Conservation (phyloP, 2,888 invertebrate species). For the Dicyrtoma fusca region DNA sequence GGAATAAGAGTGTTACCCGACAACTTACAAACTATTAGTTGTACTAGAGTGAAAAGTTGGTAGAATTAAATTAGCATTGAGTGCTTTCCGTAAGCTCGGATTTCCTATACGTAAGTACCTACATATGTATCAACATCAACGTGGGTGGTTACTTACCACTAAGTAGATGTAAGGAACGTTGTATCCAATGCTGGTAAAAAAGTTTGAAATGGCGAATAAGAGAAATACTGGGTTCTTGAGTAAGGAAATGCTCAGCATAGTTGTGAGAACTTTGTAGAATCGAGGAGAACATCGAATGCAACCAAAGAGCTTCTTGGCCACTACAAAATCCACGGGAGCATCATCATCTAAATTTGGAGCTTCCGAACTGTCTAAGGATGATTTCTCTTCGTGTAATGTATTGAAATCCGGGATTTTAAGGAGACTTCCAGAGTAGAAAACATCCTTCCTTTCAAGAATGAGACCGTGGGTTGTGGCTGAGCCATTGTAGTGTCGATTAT, state of each 20-base stretch:
- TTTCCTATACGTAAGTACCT: background rate
- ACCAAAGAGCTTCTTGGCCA: slow-evolving; percentile 57
- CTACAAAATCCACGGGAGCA: slow-evolving; percentile 35
- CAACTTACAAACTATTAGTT: too few species aligned
- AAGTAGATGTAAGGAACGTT: slow-evolving; percentile 90
- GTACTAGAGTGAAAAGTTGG: background rate
- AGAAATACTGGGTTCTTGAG: slow-evolving; percentile 84
- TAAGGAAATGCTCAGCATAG: slow-evolving; percentile 85
- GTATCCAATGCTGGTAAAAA: slow-evolving; percentile 92
- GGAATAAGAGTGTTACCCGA: too few species aligned
- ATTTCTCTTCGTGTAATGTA: slow-evolving; percentile 58
- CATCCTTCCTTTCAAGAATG: slow-evolving; percentile 78
- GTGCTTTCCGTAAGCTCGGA: background rate
- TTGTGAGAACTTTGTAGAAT: slow-evolving; percentile 71
- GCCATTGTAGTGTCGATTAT: slow-evolving; percentile 7
- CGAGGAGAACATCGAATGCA: slow-evolving; percentile 69
- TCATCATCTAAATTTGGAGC: slow-evolving; percentile 40
- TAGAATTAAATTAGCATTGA: background rate
- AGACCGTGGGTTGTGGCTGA: slow-evolving; percentile 65
- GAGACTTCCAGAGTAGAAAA: slow-evolving; percentile 83
- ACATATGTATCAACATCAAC: too few species aligned
- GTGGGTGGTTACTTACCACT: slow-evolving; percentile 66
- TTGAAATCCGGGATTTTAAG: slow-evolving; percentile 61
- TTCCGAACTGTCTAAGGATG: slow-evolving; percentile 55
- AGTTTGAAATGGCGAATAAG: slow-evolving; percentile 89